Base-by-base conservation (phyloP, 2,888 invertebrate species). In the Loripinus fragilis region DNA sequence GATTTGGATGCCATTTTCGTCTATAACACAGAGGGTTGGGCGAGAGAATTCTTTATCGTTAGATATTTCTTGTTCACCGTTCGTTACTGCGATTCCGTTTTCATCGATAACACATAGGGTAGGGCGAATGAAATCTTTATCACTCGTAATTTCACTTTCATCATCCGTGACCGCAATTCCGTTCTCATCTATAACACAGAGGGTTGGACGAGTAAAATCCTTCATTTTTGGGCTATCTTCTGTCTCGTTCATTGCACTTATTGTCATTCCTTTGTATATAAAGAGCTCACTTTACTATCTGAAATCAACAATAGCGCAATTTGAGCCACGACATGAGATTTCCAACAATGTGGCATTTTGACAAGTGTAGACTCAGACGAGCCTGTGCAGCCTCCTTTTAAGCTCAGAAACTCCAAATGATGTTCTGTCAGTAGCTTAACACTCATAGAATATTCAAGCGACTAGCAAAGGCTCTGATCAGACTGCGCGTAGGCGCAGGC, bases 1-100 rank as follows among this genome's bases (percentile, higher is more conserved):
- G 7, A 73, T 52, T 72, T 83, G 92, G 94, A 95, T 91, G 96
- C 96, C 91, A 95, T 99, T 64, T 98, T 99, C 1, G 96, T 96
- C 83, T 42, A 83, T 83, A 7, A 85, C 80, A 68, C 83, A 81
- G n/a, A 80, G 50, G 0, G 74, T 80, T 0, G 81, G 81, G n/a
- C 73, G 69, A n/a, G 76, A 50, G 55, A 67, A 70, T 28, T 80
- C 67, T 33, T 71, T 28, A 67, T 74, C 68, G 50, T 35, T 35
- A 1, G 7, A n/a, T 28, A 28, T 55, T 7, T 55, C 55, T 25
- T 55, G 28, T 55, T 25, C 28, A 28, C 28, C 55, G 55, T 20
- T 55, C 55, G 28, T 55, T 17, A 28, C 55, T 72, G 81, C 92
- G 94, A 95, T 91, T 96, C 96, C 91, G 95, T 99, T 64, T 98